A percentile compares a stretch with the other conserved stretches of the same genome.
phyloP scores from a whole-genome alignment of 2,888 invertebrate genomes.

The Macroteleia sp. region DNA sequence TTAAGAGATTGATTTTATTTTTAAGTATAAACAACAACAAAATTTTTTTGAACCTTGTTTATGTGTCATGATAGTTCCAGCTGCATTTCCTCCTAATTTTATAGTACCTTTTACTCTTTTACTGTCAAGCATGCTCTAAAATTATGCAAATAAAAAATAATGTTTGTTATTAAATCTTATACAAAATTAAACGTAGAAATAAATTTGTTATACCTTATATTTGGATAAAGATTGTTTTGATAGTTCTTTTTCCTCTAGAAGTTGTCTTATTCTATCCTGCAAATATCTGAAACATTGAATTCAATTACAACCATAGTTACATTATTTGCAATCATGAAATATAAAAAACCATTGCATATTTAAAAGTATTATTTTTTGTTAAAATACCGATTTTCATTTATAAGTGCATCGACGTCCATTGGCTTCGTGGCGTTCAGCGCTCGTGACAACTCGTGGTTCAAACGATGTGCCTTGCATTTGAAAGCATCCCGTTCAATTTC shows the following conservation, averaged over 20 bases:
- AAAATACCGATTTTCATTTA: slow-evolving; percentile 90
- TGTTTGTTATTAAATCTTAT: not conserved
- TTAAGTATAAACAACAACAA: too few relatives aligned
- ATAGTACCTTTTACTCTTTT: slow-evolving; percentile 89
- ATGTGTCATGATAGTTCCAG: slow-evolving; percentile 90
- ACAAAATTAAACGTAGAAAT: slow-evolving; percentile 61
- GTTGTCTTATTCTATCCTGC: slow-evolving; percentile 91
- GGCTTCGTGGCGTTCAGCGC: slow-evolving; percentile 86
- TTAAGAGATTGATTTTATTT: too few relatives aligned
- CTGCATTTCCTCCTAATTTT: slow-evolving; percentile 87
- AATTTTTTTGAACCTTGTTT: slow-evolving; percentile 88
- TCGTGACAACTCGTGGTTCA: slow-evolving; percentile 91
- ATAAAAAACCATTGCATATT: too few relatives aligned
- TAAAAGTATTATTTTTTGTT: not conserved
- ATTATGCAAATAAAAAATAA: slow-evolving; percentile 84
- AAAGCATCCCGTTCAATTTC: slow-evolving; percentile 92
- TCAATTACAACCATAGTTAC: too few relatives aligned
- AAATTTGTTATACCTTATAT: slow-evolving; percentile 88
- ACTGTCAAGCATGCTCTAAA: slow-evolving; percentile 89
- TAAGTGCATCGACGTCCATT: slow-evolving; percentile 91
- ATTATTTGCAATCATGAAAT: too few relatives aligned
- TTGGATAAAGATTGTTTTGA: slow-evolving; percentile 89
- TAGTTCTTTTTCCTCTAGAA: slow-evolving; percentile 91
- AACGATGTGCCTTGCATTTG: slow-evolving; percentile 91
- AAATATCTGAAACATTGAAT: slow-evolving; percentile 85